Conservation (phyloP, 1,140 invertebrate genomes). For the Streblospio benedicti region DNA sequence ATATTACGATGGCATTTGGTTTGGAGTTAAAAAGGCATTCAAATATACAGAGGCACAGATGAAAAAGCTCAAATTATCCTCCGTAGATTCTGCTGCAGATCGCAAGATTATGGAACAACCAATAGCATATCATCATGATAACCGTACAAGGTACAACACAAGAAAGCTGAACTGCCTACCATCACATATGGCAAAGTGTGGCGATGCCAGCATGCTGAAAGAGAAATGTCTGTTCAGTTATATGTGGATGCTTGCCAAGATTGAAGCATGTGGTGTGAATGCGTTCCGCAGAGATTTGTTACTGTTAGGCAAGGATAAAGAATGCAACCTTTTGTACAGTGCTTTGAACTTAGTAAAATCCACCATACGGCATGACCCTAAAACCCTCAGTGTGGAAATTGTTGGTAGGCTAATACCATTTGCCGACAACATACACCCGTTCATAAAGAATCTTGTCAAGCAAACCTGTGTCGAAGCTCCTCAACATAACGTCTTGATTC, state of each 20-base stretch:
- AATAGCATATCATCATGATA: constrained; percentile 63
- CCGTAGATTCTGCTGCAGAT: constrained; percentile 67
- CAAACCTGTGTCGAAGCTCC: too few relatives aligned
- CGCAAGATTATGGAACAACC: constrained; percentile 92
- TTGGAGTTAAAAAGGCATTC: constrained; percentile 84
- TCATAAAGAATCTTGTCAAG: too few relatives aligned
- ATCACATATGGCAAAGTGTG: constrained; percentile 81
- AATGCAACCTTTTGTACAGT: too few relatives aligned
- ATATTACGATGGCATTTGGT: constrained; percentile 77
- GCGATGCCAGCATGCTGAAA: constrained; percentile 83
- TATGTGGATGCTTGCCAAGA: constrained; percentile 91
- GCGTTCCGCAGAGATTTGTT: too few relatives aligned
- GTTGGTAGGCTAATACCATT: too few relatives aligned
- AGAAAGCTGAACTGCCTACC: constrained; percentile 66
- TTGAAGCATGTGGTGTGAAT: too few relatives aligned
- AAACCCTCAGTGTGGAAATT: too few relatives aligned
- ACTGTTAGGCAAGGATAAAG: too few relatives aligned
- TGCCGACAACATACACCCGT: too few relatives aligned
- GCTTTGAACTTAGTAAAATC: too few relatives aligned
- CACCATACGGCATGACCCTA: too few relatives aligned
- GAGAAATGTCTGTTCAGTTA: constrained; percentile 93
- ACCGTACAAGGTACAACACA: constrained; percentile 51
- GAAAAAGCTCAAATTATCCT: constrained; percentile 56
- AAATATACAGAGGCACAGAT: constrained; percentile 93
- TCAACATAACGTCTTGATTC: too few relatives aligned